phyloP scores from a whole-genome alignment of 2,113 vertebrate species.

The Phainopepla nitens region DNA sequence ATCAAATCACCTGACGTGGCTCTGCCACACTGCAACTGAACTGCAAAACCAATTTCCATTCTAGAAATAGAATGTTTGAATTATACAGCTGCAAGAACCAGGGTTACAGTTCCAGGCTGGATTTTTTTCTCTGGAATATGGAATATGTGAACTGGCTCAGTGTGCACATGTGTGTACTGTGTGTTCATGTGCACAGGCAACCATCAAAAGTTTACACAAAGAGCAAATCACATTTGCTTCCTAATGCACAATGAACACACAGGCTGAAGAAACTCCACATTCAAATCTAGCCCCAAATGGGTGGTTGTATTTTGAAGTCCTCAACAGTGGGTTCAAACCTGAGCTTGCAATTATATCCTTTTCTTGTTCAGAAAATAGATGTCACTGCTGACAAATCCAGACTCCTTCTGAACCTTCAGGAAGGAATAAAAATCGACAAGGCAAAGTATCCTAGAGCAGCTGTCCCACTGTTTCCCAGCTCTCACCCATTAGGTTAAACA shows the following conservation, averaged over 20 bases:
- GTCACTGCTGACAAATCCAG: background rate
- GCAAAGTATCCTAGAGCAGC: background rate
- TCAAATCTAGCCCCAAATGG: background rate
- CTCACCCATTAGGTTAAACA: background rate
- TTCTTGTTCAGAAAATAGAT: slow-evolving; percentile 22
- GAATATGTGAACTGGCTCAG: background rate
- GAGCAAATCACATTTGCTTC: background rate
- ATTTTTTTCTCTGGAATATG: background rate
- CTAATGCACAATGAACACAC: background rate
- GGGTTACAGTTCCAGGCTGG: background rate
- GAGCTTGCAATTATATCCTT: background rate
- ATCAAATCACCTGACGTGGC: background rate
- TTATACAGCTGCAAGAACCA: background rate
- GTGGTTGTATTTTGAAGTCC: slow-evolving; percentile 9
- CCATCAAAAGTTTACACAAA: background rate
- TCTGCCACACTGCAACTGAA: background rate
- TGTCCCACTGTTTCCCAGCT: background rate
- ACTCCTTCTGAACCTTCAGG: background rate
- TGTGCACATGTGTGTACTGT: accelerated
- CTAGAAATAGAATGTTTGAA: background rate
- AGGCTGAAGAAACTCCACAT: slow-evolving; percentile 1
- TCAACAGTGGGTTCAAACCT: background rate
- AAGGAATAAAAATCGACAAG: background rate
- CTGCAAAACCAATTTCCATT: background rate
- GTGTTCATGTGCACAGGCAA: accelerated